Evolutionary conservation across 2,113 vertebrate genomes (phyloP).

Genomic region (Chauna torquata): DNA sequence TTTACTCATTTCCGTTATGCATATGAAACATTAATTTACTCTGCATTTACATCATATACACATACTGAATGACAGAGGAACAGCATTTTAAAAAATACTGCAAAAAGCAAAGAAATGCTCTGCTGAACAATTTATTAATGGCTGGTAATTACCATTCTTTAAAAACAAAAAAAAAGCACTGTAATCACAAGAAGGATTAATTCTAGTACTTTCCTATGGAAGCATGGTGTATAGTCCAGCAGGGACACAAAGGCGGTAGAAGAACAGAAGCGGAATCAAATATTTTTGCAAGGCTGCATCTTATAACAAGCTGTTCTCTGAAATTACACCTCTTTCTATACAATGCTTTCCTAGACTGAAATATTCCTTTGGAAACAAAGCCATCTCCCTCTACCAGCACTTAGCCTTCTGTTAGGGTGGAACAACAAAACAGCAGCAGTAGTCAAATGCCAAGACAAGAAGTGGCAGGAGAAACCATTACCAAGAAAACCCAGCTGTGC

Average conservation of each 20-base stretch:
- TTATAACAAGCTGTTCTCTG: not conserved
- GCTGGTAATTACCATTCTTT: not conserved
- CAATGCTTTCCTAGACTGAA: not conserved
- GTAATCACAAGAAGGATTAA: not conserved
- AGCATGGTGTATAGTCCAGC: not conserved
- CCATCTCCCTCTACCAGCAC: not conserved
- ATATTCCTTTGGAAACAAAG: not conserved
- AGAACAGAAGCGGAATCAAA: not conserved
- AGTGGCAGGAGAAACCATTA: constrained; percentile 5
- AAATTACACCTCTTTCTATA: not conserved
- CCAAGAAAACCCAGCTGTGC: constrained; percentile 39
- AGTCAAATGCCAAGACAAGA: constrained; percentile 24
- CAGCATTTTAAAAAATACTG: not conserved
- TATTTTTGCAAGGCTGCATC: not conserved
- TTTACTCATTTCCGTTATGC: not conserved
- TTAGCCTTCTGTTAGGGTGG: not conserved
- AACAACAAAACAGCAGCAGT: not conserved
- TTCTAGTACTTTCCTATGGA: not conserved
- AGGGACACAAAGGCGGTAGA: not conserved
- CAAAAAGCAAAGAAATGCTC: not conserved
- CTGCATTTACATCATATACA: not conserved
- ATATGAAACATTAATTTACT: not conserved
- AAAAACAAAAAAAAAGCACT: not conserved
- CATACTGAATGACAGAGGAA: not conserved
- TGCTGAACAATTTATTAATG: not conserved